Percentiles rank a stretch among this genome's conserved stretches.
Evolutionary conservation across 2,797 vertebrate species (phyloP).

Genomic region (Zenarchopterus dispar): DNA sequence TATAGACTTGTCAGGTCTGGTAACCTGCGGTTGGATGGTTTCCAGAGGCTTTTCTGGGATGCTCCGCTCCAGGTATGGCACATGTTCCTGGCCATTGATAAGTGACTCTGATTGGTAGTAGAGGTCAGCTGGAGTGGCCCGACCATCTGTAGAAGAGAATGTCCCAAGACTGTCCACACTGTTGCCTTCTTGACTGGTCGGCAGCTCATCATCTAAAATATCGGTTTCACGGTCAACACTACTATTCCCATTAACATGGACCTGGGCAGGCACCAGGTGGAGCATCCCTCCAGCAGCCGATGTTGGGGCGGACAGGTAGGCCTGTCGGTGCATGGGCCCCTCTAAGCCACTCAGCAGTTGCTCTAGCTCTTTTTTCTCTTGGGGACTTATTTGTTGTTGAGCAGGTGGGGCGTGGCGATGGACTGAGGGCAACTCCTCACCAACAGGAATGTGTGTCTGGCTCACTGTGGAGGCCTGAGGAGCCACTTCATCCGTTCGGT

Average conservation of each 20-base stretch:
- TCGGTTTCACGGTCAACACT: conserved; percentile 92
- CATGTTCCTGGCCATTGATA: conserved; percentile 78
- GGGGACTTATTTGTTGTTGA: conserved; percentile 81
- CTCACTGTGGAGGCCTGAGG: conserved; percentile 64
- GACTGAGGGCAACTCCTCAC: conserved; percentile 34
- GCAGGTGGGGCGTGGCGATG: conserved; percentile 37
- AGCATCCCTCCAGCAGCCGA: conserved; percentile 77
- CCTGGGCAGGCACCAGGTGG: conserved; percentile 93
- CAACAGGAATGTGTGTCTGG: conserved; percentile 61
- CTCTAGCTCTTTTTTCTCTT: conserved; percentile 93
- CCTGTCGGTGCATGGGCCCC: conserved; percentile 85
- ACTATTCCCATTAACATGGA: conserved; percentile 91
- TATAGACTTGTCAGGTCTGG: conserved; percentile 41
- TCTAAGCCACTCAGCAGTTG: conserved; percentile 93
- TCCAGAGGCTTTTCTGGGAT: conserved; percentile 68
- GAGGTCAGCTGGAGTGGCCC: conserved; percentile 82
- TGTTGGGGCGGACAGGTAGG: conserved; percentile 69
- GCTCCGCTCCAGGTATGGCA: conserved; percentile 76
- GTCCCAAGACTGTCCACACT: conserved; percentile 94
- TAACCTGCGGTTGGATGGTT: conserved; percentile 29
- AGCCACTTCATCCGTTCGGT: conserved; percentile 91
- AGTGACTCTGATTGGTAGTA: conserved; percentile 80
- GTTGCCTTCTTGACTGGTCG: conserved; percentile 91
- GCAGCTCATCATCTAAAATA: conserved; percentile 94
- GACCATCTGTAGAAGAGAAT: conserved; percentile 91